Conservation (phyloP, 2,113 vertebrate species). For the Heliornis fulica region DNA sequence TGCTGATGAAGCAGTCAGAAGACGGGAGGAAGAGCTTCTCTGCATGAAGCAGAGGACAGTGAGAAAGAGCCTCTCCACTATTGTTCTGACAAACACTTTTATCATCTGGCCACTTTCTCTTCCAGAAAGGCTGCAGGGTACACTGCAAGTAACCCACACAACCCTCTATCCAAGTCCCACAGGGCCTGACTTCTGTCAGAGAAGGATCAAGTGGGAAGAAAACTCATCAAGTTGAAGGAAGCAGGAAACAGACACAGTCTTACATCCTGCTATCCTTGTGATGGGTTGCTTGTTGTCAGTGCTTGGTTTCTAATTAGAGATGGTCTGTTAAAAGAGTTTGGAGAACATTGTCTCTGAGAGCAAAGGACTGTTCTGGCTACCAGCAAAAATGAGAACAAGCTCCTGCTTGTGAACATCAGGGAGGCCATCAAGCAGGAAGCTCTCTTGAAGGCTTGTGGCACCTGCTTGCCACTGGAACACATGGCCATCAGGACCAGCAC, state of each 20-base stretch:
- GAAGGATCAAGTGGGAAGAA: background rate
- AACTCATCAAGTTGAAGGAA: background rate
- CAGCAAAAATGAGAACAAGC: background rate
- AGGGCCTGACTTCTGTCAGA: background rate
- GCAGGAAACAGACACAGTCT: background rate
- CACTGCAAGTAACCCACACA: background rate
- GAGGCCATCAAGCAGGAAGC: background rate
- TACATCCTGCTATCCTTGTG: background rate
- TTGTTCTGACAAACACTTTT: background rate
- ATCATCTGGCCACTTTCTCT: background rate
- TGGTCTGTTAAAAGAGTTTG: background rate
- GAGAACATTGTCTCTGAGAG: background rate
- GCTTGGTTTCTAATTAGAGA: background rate
- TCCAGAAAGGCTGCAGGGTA: background rate
- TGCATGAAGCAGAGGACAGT: background rate
- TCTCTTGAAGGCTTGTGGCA: background rate
- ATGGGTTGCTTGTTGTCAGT: background rate
- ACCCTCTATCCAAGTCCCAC: background rate
- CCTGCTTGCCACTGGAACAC: background rate
- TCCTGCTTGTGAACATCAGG: background rate
- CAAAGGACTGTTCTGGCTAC: background rate
- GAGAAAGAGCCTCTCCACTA: background rate
- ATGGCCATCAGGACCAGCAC: background rate
- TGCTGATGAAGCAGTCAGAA: background rate
- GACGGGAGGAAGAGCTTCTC: background rate